Evolutionary conservation across 2,797 vertebrate species (phyloP).

Genomic region (Muscicapa striata): DNA sequence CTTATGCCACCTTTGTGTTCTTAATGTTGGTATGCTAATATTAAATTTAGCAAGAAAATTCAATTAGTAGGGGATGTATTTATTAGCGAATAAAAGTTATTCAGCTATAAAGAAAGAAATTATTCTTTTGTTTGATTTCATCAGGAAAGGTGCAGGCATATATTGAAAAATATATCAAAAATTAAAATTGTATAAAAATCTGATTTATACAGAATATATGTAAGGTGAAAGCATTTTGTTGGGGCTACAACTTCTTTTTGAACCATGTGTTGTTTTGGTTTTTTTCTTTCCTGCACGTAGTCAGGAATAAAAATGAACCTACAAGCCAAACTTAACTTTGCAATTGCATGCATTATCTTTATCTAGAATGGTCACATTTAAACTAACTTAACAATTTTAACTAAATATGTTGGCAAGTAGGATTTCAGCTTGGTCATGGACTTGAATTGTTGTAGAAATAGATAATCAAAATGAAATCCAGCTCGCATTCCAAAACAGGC

Average conservation of each 20-base stretch:
- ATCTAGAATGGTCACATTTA: neutral
- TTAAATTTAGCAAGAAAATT: neutral
- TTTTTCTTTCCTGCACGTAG: neutral
- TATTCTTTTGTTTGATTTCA: neutral
- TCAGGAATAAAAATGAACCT: neutral
- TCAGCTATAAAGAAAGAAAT: neutral
- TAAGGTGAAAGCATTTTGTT: neutral
- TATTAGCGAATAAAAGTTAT: neutral
- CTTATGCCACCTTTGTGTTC: neutral
- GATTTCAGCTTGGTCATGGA: neutral
- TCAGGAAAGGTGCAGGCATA: neutral
- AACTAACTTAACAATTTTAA: neutral
- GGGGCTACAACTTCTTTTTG: neutral
- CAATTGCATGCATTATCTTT: neutral
- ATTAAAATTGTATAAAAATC: neutral
- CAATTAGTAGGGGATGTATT: neutral
- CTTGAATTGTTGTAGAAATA: neutral
- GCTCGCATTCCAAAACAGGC: neutral
- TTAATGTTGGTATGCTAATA: neutral
- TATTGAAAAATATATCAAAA: neutral
- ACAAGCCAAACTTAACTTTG: neutral
- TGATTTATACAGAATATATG: neutral
- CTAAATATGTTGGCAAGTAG: neutral
- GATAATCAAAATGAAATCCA: neutral
- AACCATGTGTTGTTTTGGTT: neutral